Percentiles rank a stretch among this genome's conserved stretches.
These are phyloP conservation scores for Esox niger DNA, from an alignment of 2,113 vertebrate species.

Conservation along the genomic window DNA sequence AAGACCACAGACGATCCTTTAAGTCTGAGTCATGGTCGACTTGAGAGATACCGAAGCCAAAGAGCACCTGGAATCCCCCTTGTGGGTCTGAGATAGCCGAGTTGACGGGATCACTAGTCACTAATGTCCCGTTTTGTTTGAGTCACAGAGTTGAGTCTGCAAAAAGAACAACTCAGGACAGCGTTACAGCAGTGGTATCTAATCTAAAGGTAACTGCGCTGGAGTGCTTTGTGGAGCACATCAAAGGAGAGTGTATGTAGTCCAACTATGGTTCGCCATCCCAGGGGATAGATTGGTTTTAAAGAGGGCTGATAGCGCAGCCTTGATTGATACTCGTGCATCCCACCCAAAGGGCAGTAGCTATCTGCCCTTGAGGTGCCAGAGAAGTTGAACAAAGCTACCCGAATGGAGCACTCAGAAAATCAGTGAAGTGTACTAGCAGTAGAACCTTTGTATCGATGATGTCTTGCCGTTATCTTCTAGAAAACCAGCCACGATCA, in stretches of 20 bases:
- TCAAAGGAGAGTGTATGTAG: conserved; percentile 56
- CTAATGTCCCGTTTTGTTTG: background rate
- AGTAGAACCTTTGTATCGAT: no score
- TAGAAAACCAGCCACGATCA: background rate
- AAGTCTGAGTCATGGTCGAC: background rate
- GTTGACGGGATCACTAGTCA: no score
- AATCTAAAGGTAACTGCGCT: conserved; percentile 50
- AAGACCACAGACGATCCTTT: conserved; percentile 26
- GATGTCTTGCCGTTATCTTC: no score
- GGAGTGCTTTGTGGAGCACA: conserved; percentile 43
- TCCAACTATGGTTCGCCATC: conserved; percentile 23
- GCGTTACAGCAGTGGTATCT: conserved; percentile 60
- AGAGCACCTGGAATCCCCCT: conserved; percentile 10
- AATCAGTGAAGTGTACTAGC: no score
- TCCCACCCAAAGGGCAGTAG: no score
- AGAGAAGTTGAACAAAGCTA: conserved; percentile 31
- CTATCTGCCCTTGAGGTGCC: conserved; percentile 34
- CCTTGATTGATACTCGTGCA: no score
- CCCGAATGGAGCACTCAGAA: background rate
- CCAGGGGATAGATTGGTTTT: conserved; percentile 33
- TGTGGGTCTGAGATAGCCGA: no score
- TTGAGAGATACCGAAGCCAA: conserved; percentile 1
- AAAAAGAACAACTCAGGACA: conserved; percentile 38
- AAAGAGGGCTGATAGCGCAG: conserved; percentile 45
- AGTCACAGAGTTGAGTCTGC: conserved; percentile 8